These are phyloP conservation scores for Parnassius smintheus DNA, from an alignment of 2,888 invertebrate species.

Conservation along the genomic window DNA sequence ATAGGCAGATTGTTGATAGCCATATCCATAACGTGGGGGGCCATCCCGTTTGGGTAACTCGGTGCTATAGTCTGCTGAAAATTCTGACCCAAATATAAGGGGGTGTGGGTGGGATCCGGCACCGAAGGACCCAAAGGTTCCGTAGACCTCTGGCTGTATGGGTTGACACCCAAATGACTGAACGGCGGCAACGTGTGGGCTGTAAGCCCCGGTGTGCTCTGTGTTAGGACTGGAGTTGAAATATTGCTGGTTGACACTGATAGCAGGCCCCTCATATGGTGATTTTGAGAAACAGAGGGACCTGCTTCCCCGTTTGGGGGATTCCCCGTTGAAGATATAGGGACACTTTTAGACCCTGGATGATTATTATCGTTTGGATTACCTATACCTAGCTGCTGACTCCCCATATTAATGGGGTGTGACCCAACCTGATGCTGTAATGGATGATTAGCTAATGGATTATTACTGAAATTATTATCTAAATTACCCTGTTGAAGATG, in stretches of 20 bases:
- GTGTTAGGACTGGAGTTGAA: conserved; percentile 80
- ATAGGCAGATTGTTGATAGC: conserved; percentile 85
- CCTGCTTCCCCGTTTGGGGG: conserved; percentile 98
- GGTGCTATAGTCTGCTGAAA: conserved; percentile 82
- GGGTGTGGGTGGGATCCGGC: conserved; percentile 81
- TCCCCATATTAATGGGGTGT: conserved; percentile 81
- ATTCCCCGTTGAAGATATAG: conserved; percentile 84
- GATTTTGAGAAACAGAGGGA: conserved; percentile 93
- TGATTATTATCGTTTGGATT: conserved; percentile 68
- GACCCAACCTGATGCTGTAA: conserved; percentile 79
- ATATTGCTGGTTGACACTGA: conserved; percentile 87
- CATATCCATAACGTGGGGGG: conserved; percentile 92
- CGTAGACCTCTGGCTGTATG: conserved; percentile 81
- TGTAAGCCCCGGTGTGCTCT: conserved; percentile 79
- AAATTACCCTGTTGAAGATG: conserved; percentile 81
- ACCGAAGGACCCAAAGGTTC: conserved; percentile 81
- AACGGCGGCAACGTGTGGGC: conserved; percentile 80
- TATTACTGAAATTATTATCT: conserved; percentile 81
- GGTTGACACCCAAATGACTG: conserved; percentile 82
- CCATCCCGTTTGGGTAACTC: conserved; percentile 92
- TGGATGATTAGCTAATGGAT: conserved; percentile 78
- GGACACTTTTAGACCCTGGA: conserved; percentile 62
- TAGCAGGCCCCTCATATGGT: conserved; percentile 95
- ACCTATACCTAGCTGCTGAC: conserved; percentile 77
- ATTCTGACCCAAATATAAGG: conserved; percentile 82